These are phyloP conservation scores for Abscondita cerata DNA, from an alignment of 2,888 invertebrate species.

Conservation along the genomic window DNA sequence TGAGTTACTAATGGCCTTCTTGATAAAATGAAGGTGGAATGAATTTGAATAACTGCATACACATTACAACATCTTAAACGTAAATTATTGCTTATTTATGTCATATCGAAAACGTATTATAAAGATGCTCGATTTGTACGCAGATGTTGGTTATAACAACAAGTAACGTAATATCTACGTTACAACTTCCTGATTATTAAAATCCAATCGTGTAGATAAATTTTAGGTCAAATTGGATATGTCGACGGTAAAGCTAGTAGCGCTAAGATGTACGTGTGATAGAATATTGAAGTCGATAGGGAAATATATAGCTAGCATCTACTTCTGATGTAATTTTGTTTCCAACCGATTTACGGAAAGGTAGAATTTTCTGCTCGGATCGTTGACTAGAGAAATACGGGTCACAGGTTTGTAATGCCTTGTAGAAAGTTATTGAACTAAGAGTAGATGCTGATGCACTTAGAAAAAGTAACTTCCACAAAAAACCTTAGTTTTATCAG, in stretches of 20 bases:
- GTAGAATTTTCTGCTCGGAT: conserved; percentile 35
- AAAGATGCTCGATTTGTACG: too few relatives aligned
- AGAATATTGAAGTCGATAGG: conserved; percentile 19
- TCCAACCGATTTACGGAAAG: conserved; percentile 34
- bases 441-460: conserved; percentile 25
- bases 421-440: conserved; percentile 39
- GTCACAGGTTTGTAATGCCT: conserved; percentile 34
- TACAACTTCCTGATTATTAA: conserved; percentile 8
- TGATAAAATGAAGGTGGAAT: conserved; percentile 32
- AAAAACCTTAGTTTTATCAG: conserved; percentile 36
- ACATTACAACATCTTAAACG: too few relatives aligned
- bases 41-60: conserved; percentile 33
- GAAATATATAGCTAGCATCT: conserved; percentile 28
- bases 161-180: not conserved
- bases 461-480: conserved; percentile 33
- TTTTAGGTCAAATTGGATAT: conserved; percentile 12
- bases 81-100: too few relatives aligned
- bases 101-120: too few relatives aligned
- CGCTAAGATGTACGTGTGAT: conserved; percentile 11
- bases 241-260: not conserved
- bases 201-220: conserved; percentile 15
- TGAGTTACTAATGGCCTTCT: conserved; percentile 34
- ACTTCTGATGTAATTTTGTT: conserved; percentile 33
- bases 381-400: conserved; percentile 38
- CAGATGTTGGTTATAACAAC: not conserved